Evolutionary conservation across 2,888 invertebrate species (phyloP), one percentile per base, ranked within the genome.

Genomic region (Trichacis sp.): DNA sequence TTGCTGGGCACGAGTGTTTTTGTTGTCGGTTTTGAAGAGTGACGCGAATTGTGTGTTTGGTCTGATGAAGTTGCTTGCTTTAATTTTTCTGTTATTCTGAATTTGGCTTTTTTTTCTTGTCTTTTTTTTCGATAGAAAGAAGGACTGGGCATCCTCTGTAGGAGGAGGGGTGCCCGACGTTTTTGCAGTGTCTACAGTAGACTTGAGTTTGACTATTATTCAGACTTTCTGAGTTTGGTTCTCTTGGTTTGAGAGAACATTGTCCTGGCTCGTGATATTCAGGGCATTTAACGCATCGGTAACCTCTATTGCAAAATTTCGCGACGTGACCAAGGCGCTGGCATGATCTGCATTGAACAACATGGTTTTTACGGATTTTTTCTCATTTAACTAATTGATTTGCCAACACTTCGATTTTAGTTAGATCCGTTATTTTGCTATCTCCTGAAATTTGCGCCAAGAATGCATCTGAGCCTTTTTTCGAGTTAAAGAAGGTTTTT

Each of bases 331-430:
- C 47, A 5, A 8, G 6, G 3, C 20, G 8, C 17, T 52, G 42
- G 30, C 52, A 52, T 1, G 29, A 43, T 18, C 17, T 43, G 18
- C 52, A 52, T 42, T 52, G 43, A n/a, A 43, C 30, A 1, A 30
- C 43, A 2, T 52, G n/a, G 5, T 14, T 29, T 43, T 47, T 45
- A 19, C 1, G 2, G 1, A 38, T 29, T 9, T 24, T 24, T 24
- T 68, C 52, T 64, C 59, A 62, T 0, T 15, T n/a, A 1, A 64
- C 43, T 15, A 5, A 11, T 36, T 65, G 63, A 24, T 61, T 36
- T 0, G 42, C 17, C 2, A 70, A 9, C 1, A 18, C 9, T 14
- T 47, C 58, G 0, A 56, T 9, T 46, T 49, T 56, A 1, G 14
- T 51, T 0, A 64, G 19, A 9, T 48, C 33, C 2, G 8, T 46